These are phyloP conservation scores for Caenorhabditis sinica DNA, from an alignment of 2,888 invertebrate species.

Conservation along the genomic window DNA sequence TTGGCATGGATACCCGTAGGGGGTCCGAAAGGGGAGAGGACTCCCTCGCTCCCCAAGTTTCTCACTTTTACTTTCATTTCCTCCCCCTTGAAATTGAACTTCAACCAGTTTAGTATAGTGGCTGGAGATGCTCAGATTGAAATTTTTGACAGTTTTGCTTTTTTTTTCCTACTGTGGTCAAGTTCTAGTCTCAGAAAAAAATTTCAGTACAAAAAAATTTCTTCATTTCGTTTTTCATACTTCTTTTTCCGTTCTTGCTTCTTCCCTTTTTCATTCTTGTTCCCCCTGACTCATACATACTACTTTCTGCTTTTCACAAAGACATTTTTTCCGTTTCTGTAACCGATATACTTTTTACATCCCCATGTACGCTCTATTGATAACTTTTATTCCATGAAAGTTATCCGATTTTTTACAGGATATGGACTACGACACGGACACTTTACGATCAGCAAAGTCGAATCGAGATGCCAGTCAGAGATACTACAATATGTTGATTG, in stretches of 20 bases:
- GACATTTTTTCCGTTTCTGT: no score
- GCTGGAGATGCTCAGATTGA: no score
- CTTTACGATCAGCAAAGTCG: constrained; percentile 70
- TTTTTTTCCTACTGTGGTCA: not conserved
- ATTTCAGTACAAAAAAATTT: no score
- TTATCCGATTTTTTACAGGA: not conserved
- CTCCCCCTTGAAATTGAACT: no score
- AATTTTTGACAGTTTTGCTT: no score
- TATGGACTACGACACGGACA: constrained; percentile 77
- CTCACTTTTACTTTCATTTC: constrained; percentile 13
- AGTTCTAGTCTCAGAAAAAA: no score
- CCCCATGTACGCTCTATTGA: no score
- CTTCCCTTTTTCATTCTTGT: not conserved
- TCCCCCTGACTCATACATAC: not conserved
- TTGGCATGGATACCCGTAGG: not conserved
- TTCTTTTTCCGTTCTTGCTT: not conserved
- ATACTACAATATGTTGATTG: constrained; percentile 72
- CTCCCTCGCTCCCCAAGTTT: not conserved
- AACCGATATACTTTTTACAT: no score
- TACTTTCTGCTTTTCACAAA: not conserved
- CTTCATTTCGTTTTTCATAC: not conserved
- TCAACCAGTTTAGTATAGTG: no score
- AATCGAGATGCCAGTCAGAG: constrained; percentile 77
- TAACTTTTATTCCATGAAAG: not conserved
- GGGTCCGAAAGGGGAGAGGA: not conserved